Evolutionary conservation across 1,140 invertebrate genomes (phyloP).

Genomic region (Macrobrachium nipponense): DNA sequence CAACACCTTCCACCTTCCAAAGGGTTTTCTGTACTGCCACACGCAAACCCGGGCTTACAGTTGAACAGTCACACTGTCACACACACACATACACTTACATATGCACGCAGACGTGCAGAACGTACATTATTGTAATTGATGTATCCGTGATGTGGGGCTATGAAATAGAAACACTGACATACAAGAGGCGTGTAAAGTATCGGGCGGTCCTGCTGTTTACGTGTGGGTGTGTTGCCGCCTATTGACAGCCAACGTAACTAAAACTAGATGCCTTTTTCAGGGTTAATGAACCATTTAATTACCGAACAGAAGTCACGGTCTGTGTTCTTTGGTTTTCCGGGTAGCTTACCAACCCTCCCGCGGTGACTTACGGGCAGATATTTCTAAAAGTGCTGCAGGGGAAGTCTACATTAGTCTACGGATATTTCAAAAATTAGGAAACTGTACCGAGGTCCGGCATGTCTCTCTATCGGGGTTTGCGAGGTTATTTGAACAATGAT

Average conservation of each 20-base stretch:
- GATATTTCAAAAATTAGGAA: slow-evolving; percentile 9
- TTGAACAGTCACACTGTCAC: background rate
- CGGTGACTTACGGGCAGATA: no score
- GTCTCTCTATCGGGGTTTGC: slow-evolving; percentile 7
- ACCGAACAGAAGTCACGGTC: no score
- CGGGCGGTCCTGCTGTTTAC: no score
- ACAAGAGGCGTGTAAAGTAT: background rate
- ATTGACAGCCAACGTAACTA: no score
- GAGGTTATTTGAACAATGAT: slow-evolving; percentile 21
- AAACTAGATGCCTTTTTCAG: no score
- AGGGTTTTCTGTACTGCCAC: background rate
- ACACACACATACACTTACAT: slow-evolving; percentile 2
- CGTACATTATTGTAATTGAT: slow-evolving; percentile 17
- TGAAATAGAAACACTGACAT: slow-evolving; percentile 9
- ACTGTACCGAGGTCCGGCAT: background rate
- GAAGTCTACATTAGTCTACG: background rate
- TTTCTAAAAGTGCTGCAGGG: background rate
- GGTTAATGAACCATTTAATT: no score
- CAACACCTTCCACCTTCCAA: background rate
- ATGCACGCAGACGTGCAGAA: background rate
- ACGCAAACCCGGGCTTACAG: slow-evolving; percentile 1
- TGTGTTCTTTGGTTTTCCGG: no score
- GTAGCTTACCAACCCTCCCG: no score
- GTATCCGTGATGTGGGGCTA: slow-evolving; percentile 15
- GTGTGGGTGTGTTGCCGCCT: no score